These are phyloP conservation scores for Solenopsis fugax DNA, from an alignment of 1,140 invertebrate species.

Conservation along the genomic window DNA sequence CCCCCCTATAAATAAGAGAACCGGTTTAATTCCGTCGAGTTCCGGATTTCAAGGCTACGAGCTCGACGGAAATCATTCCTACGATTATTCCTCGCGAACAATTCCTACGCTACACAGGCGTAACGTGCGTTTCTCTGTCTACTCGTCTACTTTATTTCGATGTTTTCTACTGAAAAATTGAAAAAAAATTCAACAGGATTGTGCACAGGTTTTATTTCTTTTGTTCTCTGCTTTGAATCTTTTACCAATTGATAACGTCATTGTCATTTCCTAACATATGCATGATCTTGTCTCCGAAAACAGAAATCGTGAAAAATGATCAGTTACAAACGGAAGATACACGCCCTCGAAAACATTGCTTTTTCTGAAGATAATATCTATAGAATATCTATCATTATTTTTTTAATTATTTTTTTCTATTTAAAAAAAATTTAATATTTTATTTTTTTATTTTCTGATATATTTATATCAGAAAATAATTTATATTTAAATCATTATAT, in stretches of 20 bases:
- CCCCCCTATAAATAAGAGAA: constrained; percentile 34
- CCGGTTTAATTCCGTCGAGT: constrained; percentile 13
- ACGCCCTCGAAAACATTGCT: background rate
- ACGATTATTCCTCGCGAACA: constrained; percentile 1
- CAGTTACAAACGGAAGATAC: background rate
- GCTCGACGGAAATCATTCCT: background rate
- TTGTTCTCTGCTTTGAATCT: background rate
- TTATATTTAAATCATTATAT: too few relatives aligned
- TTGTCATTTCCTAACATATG: background rate
- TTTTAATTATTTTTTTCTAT: background rate
- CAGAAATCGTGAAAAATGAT: background rate
- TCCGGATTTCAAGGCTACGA: background rate
- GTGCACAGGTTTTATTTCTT: too few relatives aligned
- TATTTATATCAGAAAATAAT: too few relatives aligned
- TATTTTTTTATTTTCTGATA: background rate
- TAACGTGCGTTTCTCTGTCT: background rate
- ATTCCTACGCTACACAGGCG: background rate
- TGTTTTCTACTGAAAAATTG: background rate
- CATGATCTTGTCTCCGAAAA: background rate
- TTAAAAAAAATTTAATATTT: background rate
- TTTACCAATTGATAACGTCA: background rate
- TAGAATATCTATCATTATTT: background rate
- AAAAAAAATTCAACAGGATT: background rate
- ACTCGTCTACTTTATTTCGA: background rate
- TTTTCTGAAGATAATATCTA: background rate